Evolutionary conservation across 2,797 vertebrate genomes (phyloP).

Genomic region (Mallotus villosus): DNA sequence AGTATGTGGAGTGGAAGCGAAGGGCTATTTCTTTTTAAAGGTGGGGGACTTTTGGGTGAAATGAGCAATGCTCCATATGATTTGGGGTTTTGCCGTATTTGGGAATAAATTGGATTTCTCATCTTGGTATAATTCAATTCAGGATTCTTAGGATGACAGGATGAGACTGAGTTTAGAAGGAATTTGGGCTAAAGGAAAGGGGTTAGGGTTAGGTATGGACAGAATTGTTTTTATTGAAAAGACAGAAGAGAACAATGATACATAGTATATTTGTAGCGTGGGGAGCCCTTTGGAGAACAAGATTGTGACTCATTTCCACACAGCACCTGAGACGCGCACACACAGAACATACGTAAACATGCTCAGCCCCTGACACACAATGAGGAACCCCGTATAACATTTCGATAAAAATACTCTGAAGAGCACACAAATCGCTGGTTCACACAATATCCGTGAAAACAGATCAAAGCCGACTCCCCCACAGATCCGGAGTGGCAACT

Average conservation of each 20-base stretch:
- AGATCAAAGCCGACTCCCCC: conserved; percentile 53
- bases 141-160: background rate
- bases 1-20: background rate
- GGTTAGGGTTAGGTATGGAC: background rate
- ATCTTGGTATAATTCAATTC: background rate
- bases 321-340: conserved; percentile 27
- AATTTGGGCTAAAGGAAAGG: background rate
- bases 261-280: background rate
- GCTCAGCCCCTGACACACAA: conserved; percentile 6
- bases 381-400: background rate
- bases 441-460: conserved; percentile 18
- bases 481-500: conserved; percentile 36
- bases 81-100: background rate
- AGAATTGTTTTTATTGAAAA: background rate
- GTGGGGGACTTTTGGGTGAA: background rate
- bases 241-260: background rate
- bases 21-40: background rate
- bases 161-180: background rate
- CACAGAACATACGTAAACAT: conserved; percentile 13
- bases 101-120: background rate
- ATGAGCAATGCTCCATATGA: background rate
- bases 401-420: conserved; percentile 8
- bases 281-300: background rate
- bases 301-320: conserved; percentile 28
- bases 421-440: conserved; percentile 17